A percentile compares a stretch with the other conserved stretches of the same genome.
phyloP scores from a whole-genome alignment of 2,797 vertebrate species.

The Etheostoma nigrum region DNA sequence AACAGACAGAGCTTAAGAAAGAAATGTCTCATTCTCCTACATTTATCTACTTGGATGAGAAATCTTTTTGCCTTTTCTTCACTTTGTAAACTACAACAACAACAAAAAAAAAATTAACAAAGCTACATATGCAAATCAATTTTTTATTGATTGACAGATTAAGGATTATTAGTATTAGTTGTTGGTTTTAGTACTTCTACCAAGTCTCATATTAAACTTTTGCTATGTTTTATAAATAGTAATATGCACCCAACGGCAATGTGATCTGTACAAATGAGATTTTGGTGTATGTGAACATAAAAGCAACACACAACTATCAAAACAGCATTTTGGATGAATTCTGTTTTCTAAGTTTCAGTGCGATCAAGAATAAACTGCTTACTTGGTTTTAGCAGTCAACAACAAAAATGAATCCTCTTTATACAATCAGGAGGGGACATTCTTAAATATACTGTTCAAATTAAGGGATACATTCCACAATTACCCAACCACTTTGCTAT shows the following conservation, averaged over 20 bases:
- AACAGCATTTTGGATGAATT: background rate
- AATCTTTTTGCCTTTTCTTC: conserved; percentile 35
- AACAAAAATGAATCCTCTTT: background rate
- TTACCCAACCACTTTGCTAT: background rate
- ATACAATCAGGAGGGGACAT: background rate
- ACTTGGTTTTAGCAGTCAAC: background rate
- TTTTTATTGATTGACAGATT: background rate
- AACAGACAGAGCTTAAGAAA: background rate
- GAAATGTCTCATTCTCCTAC: background rate
- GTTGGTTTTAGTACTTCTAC: too few relatives aligned
- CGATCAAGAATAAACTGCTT: background rate
- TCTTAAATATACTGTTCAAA: background rate
- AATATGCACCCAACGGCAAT: background rate
- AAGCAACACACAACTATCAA: background rate
- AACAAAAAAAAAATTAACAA: background rate
- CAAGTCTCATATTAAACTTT: background rate
- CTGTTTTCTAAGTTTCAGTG: background rate
- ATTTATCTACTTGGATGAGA: background rate
- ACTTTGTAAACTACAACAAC: conserved; percentile 37
- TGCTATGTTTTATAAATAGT: background rate
- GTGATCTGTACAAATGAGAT: background rate
- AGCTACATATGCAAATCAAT: background rate
- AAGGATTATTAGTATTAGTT: too few relatives aligned
- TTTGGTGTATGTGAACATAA: background rate
- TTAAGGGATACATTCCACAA: conserved; percentile 3